phyloP scores from a whole-genome alignment of 1,140 invertebrate genomes.

The Pseudobourletiella spinata region DNA sequence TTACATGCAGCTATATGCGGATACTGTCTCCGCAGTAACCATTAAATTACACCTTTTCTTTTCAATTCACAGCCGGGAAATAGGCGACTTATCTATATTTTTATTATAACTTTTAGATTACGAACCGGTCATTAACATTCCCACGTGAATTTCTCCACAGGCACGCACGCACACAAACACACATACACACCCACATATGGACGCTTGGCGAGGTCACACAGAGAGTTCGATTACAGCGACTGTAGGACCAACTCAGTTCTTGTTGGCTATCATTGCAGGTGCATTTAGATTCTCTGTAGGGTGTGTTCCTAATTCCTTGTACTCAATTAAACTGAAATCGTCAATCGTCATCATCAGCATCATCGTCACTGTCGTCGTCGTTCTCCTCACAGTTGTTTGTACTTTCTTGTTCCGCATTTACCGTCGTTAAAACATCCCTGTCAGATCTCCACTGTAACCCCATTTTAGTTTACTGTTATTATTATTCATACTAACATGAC shows the following conservation, averaged over 20 bases:
- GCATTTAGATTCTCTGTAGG: not conserved
- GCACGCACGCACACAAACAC: not conserved
- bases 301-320: not conserved
- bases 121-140: not conserved
- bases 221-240: no score
- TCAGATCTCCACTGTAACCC: no score
- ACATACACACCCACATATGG: no score
- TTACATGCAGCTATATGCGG: no score
- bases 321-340: not conserved
- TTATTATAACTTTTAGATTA: conserved; percentile 1
- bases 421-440: no score
- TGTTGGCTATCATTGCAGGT: not conserved
- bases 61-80: not conserved
- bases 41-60: not conserved
- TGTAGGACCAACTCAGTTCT: not conserved
- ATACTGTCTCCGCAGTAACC: no score
- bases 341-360: not conserved
- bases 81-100: not conserved
- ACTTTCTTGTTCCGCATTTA: no score
- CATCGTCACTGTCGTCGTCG: no score
- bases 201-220: not conserved
- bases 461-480: no score
- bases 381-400: no score
- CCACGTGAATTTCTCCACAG: not conserved
- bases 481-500: no score